These are phyloP conservation scores for Ranitomeya imitator DNA, from an alignment of 2,113 vertebrate genomes.

Conservation along the genomic window DNA sequence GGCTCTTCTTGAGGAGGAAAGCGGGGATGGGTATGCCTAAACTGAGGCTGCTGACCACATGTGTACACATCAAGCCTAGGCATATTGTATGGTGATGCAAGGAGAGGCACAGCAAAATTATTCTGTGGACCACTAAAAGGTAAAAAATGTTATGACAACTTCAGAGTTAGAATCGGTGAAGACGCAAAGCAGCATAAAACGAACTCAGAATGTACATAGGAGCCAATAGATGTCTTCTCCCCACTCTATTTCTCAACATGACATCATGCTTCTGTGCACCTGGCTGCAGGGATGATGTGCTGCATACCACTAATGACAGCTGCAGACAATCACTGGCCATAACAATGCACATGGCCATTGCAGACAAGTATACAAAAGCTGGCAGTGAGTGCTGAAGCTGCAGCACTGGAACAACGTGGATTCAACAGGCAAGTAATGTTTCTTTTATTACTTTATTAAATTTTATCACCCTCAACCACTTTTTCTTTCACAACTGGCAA, in stretches of 20 bases:
- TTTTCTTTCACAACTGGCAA: too few relatives aligned
- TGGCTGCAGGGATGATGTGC: too few relatives aligned
- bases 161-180: not conserved
- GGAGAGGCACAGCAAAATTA: not conserved
- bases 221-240: not conserved
- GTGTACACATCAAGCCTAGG: not conserved
- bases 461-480: too few relatives aligned
- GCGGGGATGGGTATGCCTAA: constrained; percentile 52
- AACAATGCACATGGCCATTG: too few relatives aligned
- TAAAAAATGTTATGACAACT: not conserved
- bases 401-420: too few relatives aligned
- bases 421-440: too few relatives aligned
- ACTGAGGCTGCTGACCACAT: constrained; percentile 34
- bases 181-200: not conserved
- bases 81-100: not conserved
- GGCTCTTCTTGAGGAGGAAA: not conserved
- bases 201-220: not conserved
- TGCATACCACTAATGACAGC: too few relatives aligned
- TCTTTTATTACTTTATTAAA: too few relatives aligned
- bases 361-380: too few relatives aligned
- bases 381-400: too few relatives aligned
- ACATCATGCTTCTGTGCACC: not conserved
- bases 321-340: too few relatives aligned
- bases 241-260: not conserved
- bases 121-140: constrained; percentile 50